phyloP scores from a whole-genome alignment of 1,140 invertebrate species.

The Nixonia krombeini region DNA sequence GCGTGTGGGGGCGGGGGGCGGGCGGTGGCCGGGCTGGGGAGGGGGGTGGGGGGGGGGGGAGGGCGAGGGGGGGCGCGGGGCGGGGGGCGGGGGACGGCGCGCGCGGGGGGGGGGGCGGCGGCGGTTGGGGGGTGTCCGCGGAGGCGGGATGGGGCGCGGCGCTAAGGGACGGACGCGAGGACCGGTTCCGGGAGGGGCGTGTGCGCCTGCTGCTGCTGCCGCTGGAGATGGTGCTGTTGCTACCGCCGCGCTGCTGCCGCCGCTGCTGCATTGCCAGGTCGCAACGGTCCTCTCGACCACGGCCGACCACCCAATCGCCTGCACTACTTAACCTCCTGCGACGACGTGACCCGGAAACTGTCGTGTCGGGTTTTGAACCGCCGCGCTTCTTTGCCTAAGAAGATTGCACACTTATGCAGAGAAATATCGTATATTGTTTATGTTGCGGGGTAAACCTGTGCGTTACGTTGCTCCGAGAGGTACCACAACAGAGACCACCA shows the following conservation, averaged over 20 bases:
- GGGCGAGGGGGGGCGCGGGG: slow-evolving; percentile 72
- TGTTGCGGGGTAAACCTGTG: too few relatives aligned
- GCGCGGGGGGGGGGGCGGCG: slow-evolving; percentile 36
- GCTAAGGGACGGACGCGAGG: slow-evolving; percentile 35
- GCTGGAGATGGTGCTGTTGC: slow-evolving; percentile 51
- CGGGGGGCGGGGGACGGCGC: slow-evolving; percentile 47
- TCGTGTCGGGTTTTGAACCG: background rate
- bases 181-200: slow-evolving; percentile 53
- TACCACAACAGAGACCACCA: too few relatives aligned
- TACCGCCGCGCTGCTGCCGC: slow-evolving; percentile 49
- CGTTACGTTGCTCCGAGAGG: too few relatives aligned
- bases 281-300: background rate
- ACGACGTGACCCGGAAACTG: slow-evolving; percentile 7
- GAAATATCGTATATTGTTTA: background rate
- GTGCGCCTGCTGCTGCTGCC: slow-evolving; percentile 28
- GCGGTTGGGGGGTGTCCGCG: slow-evolving; percentile 37
- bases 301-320: slow-evolving; percentile 53
- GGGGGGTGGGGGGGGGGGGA: too few relatives aligned
- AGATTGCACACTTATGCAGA: too few relatives aligned
- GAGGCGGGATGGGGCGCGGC: slow-evolving; percentile 48
- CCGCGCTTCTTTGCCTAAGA: too few relatives aligned
- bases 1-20: slow-evolving; percentile 54
- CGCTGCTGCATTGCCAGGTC: background rate
- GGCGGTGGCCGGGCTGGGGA: slow-evolving; percentile 3
- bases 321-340: slow-evolving; percentile 42